Conservation (phyloP, 2,888 invertebrate genomes). For the Cerastis leucographa region DNA sequence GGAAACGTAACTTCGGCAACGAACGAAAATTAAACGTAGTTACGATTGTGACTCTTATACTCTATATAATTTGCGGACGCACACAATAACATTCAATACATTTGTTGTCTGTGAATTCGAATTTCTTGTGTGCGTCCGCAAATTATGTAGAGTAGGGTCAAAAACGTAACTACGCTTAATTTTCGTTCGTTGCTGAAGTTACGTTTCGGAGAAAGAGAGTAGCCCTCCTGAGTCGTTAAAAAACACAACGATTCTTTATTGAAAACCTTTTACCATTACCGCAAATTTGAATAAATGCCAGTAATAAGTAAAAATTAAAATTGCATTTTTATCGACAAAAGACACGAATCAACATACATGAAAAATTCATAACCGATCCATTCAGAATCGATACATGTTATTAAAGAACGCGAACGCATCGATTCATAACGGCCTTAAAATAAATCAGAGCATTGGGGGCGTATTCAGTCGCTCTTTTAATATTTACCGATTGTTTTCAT, state of each 20-base stretch:
- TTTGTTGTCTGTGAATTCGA: no score
- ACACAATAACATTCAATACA: no score
- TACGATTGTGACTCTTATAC: no score
- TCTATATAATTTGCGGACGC: no score
- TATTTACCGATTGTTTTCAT: conserved; percentile 82
- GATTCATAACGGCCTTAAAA: conserved; percentile 72
- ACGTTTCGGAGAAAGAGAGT: no score
- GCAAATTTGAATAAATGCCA: conserved; percentile 26
- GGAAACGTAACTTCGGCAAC: no score
- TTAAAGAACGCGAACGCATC: conserved; percentile 72
- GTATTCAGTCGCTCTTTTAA: conserved; percentile 76
- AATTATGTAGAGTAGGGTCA: no score
- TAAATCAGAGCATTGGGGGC: conserved; percentile 77
- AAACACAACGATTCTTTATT: neutral
- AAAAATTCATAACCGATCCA: conserved; percentile 64
- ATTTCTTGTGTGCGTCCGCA: no score
- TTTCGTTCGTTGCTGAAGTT: no score
- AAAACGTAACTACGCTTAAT: no score
- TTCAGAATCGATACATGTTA: conserved; percentile 67
- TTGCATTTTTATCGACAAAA: conserved; percentile 55
- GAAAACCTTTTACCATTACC: conserved; percentile 5
- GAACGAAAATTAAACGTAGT: no score
- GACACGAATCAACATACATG: conserved; percentile 60
- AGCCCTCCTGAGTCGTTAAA: no score
- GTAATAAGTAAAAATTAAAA: conserved; percentile 37